These are phyloP conservation scores for Eolophus roseicapilla DNA, from an alignment of 2,113 vertebrate genomes.

Conservation along the genomic window DNA sequence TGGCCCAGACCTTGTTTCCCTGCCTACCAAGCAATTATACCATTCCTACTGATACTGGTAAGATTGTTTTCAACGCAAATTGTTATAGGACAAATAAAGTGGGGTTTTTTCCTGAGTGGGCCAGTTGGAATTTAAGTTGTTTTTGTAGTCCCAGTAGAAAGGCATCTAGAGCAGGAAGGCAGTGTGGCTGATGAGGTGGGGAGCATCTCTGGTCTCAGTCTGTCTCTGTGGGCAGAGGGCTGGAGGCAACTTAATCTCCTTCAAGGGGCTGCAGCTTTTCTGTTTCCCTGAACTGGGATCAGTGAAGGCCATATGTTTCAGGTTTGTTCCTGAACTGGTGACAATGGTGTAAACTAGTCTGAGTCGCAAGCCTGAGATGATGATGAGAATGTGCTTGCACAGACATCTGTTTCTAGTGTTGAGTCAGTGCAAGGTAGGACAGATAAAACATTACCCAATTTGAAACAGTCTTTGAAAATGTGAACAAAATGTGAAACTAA, in stretches of 20 bases:
- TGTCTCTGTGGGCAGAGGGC: background rate
- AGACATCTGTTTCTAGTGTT: constrained; percentile 34
- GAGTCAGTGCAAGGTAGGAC: constrained; percentile 50
- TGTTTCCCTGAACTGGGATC: background rate
- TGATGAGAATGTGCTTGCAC: background rate
- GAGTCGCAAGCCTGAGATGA: background rate
- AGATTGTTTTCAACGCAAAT: background rate
- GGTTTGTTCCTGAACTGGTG: background rate
- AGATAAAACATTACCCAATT: constrained; percentile 24
- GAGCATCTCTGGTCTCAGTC: background rate
- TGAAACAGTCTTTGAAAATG: constrained; percentile 36
- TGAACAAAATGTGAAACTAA: constrained; percentile 58
- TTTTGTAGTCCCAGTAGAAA: background rate
- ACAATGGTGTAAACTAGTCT: background rate
- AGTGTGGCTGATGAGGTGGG: rapidly evolving
- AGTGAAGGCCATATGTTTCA: background rate
- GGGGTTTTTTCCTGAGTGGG: background rate
- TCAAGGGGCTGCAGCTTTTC: background rate
- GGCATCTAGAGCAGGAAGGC: background rate
- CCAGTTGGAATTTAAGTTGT: background rate
- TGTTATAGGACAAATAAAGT: background rate
- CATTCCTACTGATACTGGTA: background rate
- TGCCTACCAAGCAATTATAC: background rate
- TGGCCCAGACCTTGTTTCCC: background rate
- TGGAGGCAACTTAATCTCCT: rapidly evolving